Conservation (phyloP, 2,888 invertebrate species). For the Branchipolynoe longqiensis region DNA sequence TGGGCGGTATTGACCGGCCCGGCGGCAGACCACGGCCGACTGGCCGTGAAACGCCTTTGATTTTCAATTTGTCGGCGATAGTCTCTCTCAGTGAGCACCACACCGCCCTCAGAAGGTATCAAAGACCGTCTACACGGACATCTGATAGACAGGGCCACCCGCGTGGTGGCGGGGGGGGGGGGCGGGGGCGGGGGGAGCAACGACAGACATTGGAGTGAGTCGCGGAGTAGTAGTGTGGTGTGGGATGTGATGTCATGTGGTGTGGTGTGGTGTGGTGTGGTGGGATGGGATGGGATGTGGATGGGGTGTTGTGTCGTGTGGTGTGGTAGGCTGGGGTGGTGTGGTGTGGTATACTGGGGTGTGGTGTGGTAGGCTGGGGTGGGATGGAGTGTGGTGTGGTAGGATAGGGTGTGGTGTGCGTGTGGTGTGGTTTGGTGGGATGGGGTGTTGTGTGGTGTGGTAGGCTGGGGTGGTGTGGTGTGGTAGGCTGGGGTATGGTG, state of each 20-base stretch:
- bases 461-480: too few species aligned
- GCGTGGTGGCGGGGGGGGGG: not conserved
- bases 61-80: constrained; percentile 37
- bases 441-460: too few species aligned
- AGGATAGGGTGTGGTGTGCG: too few species aligned
- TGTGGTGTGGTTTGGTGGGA: too few species aligned
- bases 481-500: too few species aligned
- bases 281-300: not conserved
- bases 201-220: not conserved
- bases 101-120: not conserved
- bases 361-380: too few species aligned
- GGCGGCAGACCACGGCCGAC: not conserved
- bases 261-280: not conserved
- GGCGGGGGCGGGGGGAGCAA: not conserved
- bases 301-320: not conserved
- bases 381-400: too few species aligned
- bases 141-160: not conserved
- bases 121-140: constrained; percentile 4
- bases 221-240: not conserved
- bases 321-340: not conserved
- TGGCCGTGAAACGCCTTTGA: constrained; percentile 19
- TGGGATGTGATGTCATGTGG: not conserved
- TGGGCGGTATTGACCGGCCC: too few species aligned
- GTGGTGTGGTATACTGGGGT: too few species aligned
- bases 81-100: not conserved